phyloP scores from a whole-genome alignment of 1,140 invertebrate species.

The Gonatopus flavifemur region DNA sequence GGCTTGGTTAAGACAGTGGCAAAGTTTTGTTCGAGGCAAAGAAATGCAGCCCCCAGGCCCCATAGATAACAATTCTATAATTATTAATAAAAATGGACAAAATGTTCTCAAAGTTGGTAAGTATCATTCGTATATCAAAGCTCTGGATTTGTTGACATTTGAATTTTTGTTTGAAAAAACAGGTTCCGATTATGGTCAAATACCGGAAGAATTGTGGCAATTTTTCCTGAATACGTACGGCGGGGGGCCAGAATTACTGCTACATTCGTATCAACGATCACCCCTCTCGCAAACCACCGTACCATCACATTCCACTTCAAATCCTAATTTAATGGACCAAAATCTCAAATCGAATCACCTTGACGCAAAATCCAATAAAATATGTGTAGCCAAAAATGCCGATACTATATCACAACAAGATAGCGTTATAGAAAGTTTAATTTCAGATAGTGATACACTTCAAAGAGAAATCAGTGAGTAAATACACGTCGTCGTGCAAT shows the following conservation, averaged over 20 bases:
- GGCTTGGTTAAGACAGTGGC: slow-evolving; percentile 89
- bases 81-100: slow-evolving; percentile 63
- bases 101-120: slow-evolving; percentile 57
- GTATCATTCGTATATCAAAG: slow-evolving; percentile 3
- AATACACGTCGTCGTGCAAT: slow-evolving; percentile 23
- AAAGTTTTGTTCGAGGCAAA: slow-evolving; percentile 80
- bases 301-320: slow-evolving; percentile 54
- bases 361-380: slow-evolving; percentile 42
- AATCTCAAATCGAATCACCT: slow-evolving; percentile 37
- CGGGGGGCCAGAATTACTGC: slow-evolving; percentile 79
- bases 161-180: not conserved
- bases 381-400: slow-evolving; percentile 43
- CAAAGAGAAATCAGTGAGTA: slow-evolving; percentile 38
- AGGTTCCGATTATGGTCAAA: slow-evolving; percentile 80
- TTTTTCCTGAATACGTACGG: slow-evolving; percentile 84
- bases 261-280: slow-evolving; percentile 53
- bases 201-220: slow-evolving; percentile 82
- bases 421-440: slow-evolving; percentile 43
- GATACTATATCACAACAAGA: slow-evolving; percentile 50
- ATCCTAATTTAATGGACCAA: slow-evolving; percentile 44
- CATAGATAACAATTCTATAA: slow-evolving; percentile 80
- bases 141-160: not conserved
- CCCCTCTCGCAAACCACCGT: slow-evolving; percentile 43
- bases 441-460: slow-evolving; percentile 41
- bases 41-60: slow-evolving; percentile 79